These are phyloP conservation scores for Lasioglossum oenotherae DNA, from an alignment of 2,888 invertebrate genomes.

Conservation along the genomic window DNA sequence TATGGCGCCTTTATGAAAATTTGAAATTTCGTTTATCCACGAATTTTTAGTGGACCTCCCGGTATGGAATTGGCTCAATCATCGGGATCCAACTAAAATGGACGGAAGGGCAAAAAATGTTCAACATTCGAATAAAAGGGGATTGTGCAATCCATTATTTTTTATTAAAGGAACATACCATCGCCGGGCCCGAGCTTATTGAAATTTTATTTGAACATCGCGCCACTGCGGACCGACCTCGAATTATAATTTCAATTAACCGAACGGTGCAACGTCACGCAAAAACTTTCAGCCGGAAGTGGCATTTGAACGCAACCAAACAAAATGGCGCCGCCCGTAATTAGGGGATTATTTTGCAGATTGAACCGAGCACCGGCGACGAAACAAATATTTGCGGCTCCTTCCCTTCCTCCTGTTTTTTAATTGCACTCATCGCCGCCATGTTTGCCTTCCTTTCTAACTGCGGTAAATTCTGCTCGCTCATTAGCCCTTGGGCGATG, in stretches of 20 bases:
- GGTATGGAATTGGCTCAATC: neutral
- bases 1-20: neutral
- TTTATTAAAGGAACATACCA: neutral
- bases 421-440: neutral
- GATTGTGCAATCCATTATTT: neutral
- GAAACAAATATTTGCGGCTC: constrained; percentile 11
- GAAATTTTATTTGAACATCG: neutral
- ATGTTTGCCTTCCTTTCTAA: neutral
- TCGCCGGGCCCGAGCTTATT: neutral
- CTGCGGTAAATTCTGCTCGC: neutral
- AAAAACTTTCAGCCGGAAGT: neutral
- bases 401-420: neutral
- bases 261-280: neutral
- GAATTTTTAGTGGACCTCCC: neutral
- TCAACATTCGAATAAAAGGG: neutral
- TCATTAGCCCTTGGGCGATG: neutral
- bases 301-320: neutral
- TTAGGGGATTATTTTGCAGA: constrained; percentile 6
- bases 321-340: constrained; percentile 6
- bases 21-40: neutral
- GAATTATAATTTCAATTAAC: constrained; percentile 1
- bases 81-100: neutral
- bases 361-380: neutral
- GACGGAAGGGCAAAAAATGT: neutral
- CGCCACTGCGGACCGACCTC: neutral